Conservation (phyloP, 2,888 invertebrate genomes). For the Acleris laterana region DNA sequence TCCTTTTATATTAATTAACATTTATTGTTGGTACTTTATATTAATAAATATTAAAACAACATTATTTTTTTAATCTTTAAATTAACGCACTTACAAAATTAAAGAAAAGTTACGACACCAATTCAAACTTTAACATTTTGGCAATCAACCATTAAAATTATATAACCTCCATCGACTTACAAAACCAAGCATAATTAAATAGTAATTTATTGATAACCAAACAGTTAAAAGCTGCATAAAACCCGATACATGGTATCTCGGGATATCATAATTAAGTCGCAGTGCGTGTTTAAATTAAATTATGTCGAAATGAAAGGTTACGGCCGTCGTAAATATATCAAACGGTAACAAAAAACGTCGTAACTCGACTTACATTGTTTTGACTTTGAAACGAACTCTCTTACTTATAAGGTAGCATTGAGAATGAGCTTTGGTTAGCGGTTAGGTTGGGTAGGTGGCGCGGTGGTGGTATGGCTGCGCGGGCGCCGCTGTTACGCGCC, state of each 20-base stretch:
- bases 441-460: background rate
- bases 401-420: background rate
- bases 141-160: slow-evolving; percentile 1
- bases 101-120: background rate
- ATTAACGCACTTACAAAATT: no score
- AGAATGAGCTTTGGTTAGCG: slow-evolving; percentile 44
- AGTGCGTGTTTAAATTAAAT: slow-evolving; percentile 76
- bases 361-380: background rate
- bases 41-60: no score
- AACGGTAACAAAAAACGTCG: background rate
- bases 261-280: slow-evolving; percentile 76
- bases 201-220: slow-evolving; percentile 37
- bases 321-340: slow-evolving; percentile 58
- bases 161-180: slow-evolving; percentile 2
- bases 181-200: slow-evolving; percentile 34
- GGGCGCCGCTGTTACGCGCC: slow-evolving; percentile 67
- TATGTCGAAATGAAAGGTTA: slow-evolving; percentile 76
- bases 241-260: slow-evolving; percentile 47
- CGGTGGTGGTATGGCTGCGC: slow-evolving; percentile 44
- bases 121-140: background rate
- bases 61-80: no score
- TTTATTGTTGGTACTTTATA: no score
- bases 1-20: no score
- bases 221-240: slow-evolving; percentile 34
- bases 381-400: no score